Conservation (phyloP, 2,888 invertebrate genomes). For the Stenodera caucasica region DNA sequence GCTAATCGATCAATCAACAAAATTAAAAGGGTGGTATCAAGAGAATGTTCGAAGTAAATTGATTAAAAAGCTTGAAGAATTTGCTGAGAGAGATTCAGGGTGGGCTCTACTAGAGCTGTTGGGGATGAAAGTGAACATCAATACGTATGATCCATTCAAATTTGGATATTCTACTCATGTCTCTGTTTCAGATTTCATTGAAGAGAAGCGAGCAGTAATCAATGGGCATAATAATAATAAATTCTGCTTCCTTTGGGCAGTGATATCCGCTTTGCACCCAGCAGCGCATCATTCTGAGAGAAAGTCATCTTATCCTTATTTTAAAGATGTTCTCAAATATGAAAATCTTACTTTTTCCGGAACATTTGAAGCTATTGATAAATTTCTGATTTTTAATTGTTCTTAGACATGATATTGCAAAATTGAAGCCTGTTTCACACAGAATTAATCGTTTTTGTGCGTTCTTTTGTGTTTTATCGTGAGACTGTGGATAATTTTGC, state of each 20-base stretch:
- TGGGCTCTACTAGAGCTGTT: too few relatives aligned
- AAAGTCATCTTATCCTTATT: conserved; percentile 33
- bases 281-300: conserved; percentile 20
- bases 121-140: conserved; percentile 29
- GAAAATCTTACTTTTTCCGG: conserved; percentile 37
- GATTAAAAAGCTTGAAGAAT: conserved; percentile 33
- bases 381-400: too few relatives aligned
- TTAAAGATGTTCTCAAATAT: conserved; percentile 32
- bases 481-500: too few relatives aligned
- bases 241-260: conserved; percentile 37
- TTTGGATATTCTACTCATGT: conserved; percentile 34
- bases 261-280: conserved; percentile 34
- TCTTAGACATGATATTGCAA: too few relatives aligned
- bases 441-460: too few relatives aligned
- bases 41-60: not conserved
- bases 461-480: too few relatives aligned
- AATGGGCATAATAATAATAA: conserved; percentile 39
- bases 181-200: conserved; percentile 30
- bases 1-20: conserved; percentile 8
- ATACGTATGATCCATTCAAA: conserved; percentile 33
- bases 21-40: conserved; percentile 12
- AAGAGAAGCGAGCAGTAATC: conserved; percentile 32
- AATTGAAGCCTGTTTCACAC: too few relatives aligned
- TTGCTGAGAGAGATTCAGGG: conserved; percentile 6
- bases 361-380: not conserved